A percentile compares a stretch with the other conserved stretches of the same genome.
Evolutionary conservation across 2,888 invertebrate genomes (phyloP).

Genomic region (Aspidiotus destructor): DNA sequence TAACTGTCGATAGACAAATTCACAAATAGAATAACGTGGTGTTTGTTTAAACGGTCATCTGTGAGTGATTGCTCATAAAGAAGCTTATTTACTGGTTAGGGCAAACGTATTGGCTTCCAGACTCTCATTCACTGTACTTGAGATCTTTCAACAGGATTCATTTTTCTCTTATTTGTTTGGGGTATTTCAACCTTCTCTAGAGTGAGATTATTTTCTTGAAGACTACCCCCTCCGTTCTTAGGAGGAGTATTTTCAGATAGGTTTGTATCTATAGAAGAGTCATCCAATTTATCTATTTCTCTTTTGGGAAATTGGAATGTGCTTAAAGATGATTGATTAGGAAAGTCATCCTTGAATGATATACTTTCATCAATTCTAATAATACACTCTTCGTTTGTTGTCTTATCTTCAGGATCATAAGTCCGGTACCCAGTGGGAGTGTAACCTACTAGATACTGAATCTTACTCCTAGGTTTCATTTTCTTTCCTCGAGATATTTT

Average conservation of each 20-base stretch:
- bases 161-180: background rate
- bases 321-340: background rate
- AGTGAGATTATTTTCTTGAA: too few relatives aligned
- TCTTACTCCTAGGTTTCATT: background rate
- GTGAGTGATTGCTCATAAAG: too few relatives aligned
- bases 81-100: too few relatives aligned
- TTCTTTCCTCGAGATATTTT: background rate
- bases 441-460: background rate
- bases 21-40: too few relatives aligned
- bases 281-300: background rate
- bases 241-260: too few relatives aligned
- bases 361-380: background rate
- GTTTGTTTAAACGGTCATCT: too few relatives aligned
- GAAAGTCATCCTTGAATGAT: background rate
- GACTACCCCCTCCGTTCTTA: too few relatives aligned
- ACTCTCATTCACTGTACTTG: too few relatives aligned
- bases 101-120: too few relatives aligned
- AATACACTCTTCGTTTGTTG: background rate
- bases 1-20: too few relatives aligned
- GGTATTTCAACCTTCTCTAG: too few relatives aligned
- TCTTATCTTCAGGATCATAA: background rate
- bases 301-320: background rate
- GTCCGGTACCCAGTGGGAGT: background rate
- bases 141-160: background rate
- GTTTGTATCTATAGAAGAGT: too few relatives aligned